A percentile compares a stretch with the other conserved stretches of the same genome.
Evolutionary conservation across 1,140 invertebrate genomes (phyloP).

Genomic region (Caligus rogercresseyi): DNA sequence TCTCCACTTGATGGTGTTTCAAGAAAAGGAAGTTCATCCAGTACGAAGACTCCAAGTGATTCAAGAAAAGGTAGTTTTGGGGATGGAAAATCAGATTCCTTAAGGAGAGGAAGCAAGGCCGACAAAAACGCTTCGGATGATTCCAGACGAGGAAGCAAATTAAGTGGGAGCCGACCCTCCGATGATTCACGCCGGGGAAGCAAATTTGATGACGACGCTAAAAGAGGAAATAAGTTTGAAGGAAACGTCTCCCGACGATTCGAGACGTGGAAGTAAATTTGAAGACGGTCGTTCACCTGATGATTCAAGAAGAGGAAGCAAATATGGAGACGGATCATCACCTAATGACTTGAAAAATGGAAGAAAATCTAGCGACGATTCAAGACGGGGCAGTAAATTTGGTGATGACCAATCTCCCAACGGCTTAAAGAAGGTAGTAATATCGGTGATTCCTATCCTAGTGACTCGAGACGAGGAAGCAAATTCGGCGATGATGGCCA

Average conservation of each 20-base stretch:
- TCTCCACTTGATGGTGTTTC: background rate
- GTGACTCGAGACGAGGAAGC: background rate
- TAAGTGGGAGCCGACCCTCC: background rate
- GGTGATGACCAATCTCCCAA: no score
- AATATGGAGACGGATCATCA: no score
- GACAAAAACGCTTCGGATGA: background rate
- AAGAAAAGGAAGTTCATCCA: background rate
- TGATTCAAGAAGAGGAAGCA: background rate
- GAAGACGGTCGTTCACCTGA: background rate
- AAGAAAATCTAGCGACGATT: no score
- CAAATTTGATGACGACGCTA: background rate
- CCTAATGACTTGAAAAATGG: background rate
- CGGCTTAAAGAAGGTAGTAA: no score
- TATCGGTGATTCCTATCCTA: no score
- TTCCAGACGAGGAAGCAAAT: background rate
- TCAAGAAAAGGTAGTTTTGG: background rate
- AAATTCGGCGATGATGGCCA: background rate
- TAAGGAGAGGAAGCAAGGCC: background rate
- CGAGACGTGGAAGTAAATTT: background rate
- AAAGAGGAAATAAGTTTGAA: background rate
- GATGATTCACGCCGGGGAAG: background rate
- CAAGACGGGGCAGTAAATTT: no score
- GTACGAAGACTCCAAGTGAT: no score
- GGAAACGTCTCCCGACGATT: background rate
- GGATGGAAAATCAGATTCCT: background rate